Base-by-base conservation (phyloP, 2,888 invertebrate genomes). In the Dioctria rufipes region DNA sequence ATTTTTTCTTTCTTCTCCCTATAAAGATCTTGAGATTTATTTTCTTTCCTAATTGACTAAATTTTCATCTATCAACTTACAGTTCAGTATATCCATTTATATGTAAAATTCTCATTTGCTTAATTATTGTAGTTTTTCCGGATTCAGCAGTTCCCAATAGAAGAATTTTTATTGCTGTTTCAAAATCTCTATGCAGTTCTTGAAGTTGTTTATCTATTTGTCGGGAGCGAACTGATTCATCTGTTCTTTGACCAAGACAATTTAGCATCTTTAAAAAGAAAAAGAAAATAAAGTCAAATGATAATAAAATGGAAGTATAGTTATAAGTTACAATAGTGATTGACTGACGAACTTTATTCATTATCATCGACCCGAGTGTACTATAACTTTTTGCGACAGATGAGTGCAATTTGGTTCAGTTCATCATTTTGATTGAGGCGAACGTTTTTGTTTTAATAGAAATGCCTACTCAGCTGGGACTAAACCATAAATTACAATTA, bases 61-160 rank as follows among this genome's bases (percentile, higher is more conserved):
- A 6, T n/a, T 6, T 43, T 61, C 6, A n/a, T 71, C 3, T 63
- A 67, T 39, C 60, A 51, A 90, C 91, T 90, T 90, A 95, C 95
- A 92, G 91, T 13, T 92, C 90, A 13, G 93, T 91, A 85, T 94
- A 95, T 77, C 95, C 95, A 86, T 94, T 93, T 4, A 95, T 93
- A 86, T 96, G 95, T 61, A 96, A 88, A 84, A 96, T 95, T 87
- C 93, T 94, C 95, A 96, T 96, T 88, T 96, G 96, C 86, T 96
- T 96, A 40, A 95, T 93, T 13, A 96, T 94, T 0, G 96, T 96
- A 0, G 95, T 95, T 87, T 96, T 96, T 0, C 95, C 95, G 8
- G 95, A 94, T 86, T 95, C 95, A 0, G 95, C 95, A 0, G 95
- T 94, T 0, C 94, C 94, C 3, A 94, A 87, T 0, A 94, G 86